Percentiles rank a stretch among this genome's conserved stretches.
Evolutionary conservation across 2,888 invertebrate genomes (phyloP).

Genomic region (Lochmaea crataegi): DNA sequence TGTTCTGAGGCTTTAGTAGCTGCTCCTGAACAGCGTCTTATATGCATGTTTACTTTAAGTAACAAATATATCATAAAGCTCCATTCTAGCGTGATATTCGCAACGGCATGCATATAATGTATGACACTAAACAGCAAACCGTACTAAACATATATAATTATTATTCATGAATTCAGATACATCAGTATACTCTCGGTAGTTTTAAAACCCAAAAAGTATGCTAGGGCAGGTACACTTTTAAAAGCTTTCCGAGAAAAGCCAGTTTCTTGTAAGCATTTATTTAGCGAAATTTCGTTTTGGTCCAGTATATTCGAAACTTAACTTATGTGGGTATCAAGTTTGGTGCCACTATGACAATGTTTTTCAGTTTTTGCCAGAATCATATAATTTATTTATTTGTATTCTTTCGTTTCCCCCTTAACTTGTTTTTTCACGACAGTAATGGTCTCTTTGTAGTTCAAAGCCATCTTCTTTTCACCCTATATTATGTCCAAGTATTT

Average conservation of each 20-base stretch:
- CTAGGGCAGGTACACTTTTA: conserved; percentile 1
- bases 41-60: neutral
- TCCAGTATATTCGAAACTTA: neutral
- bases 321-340: too few species aligned
- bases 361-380: too few species aligned
- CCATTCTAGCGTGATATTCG: neutral
- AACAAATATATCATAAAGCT: neutral
- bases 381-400: too few species aligned
- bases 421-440: too few species aligned
- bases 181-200: conserved; percentile 6
- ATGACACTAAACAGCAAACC: neutral
- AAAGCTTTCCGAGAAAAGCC: neutral
- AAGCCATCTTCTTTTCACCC: too few species aligned
- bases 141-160: conserved; percentile 4
- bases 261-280: neutral
- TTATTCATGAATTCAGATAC: conserved; percentile 11
- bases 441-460: too few species aligned
- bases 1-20: neutral
- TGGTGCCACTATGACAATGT: too few species aligned
- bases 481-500: too few species aligned
- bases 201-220: neutral
- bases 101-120: neutral
- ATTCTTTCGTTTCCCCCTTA: too few species aligned
- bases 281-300: neutral
- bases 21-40: neutral